Evolutionary conservation across 2,113 vertebrate species (phyloP).

Genomic region (Poeciliopsis turrubarensis): DNA sequence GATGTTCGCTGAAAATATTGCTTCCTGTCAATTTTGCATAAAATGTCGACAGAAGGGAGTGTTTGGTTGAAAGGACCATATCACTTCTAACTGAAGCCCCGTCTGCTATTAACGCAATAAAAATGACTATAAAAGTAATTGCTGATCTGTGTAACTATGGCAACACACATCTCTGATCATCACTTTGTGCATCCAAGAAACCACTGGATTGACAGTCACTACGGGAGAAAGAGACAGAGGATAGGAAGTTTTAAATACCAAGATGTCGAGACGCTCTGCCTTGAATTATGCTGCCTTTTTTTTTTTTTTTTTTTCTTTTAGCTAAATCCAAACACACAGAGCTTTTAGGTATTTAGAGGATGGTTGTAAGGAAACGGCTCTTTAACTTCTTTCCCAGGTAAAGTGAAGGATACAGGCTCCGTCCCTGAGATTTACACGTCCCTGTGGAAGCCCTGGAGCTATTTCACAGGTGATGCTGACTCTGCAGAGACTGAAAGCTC

Average conservation of each 20-base stretch:
- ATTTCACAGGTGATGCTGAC: constrained; percentile 64
- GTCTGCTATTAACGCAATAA: constrained; percentile 25
- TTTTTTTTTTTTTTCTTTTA: neutral
- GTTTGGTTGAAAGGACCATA: neutral
- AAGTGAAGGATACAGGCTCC: constrained; percentile 53
- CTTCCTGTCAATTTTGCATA: neutral
- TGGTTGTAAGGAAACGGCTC: constrained; percentile 9
- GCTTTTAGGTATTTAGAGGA: constrained; percentile 4
- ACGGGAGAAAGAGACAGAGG: constrained; percentile 2
- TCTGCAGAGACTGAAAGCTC: constrained; percentile 41
- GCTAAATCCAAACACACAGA: constrained; percentile 16
- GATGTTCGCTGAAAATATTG: neutral
- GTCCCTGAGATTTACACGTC: constrained; percentile 75
- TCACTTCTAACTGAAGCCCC: constrained; percentile 10
- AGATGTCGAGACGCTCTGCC: constrained; percentile 8
- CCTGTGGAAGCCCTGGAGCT: constrained; percentile 79
- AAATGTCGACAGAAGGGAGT: neutral
- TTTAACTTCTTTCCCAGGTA: constrained; percentile 55
- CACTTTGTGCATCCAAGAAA: constrained; percentile 29
- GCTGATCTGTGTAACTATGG: constrained; percentile 57
- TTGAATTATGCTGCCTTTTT: constrained; percentile 2
- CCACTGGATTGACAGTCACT: constrained; percentile 43
- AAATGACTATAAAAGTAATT: constrained; percentile 48
- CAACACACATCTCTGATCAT: constrained; percentile 49
- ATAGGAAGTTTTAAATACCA: constrained; percentile 28